These are phyloP conservation scores for Pseudobourletiella spinata DNA, from an alignment of 1,140 invertebrate genomes.

Conservation along the genomic window DNA sequence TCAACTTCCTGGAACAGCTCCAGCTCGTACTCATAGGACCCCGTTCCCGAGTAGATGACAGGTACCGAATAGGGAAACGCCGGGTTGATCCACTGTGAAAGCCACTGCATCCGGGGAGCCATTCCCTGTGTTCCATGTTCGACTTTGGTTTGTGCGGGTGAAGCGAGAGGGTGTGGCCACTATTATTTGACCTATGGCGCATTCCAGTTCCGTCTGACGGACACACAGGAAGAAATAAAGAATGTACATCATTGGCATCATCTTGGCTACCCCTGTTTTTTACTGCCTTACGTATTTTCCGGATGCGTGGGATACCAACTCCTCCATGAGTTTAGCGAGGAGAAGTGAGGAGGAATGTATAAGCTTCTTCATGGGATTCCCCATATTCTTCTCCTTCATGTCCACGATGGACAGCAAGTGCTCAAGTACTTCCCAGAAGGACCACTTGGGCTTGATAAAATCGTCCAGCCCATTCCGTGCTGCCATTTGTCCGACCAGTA, in stretches of 20 bases:
- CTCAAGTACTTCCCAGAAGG: conserved; percentile 74
- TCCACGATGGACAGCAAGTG: conserved; percentile 69
- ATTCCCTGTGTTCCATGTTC: conserved; percentile 94
- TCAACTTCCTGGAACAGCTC: conserved; percentile 76
- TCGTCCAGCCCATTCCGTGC: conserved; percentile 19
- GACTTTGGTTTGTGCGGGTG: conserved; percentile 72
- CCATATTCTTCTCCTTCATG: conserved; percentile 61
- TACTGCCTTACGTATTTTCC: conserved; percentile 50
- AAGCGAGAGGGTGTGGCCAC: conserved; percentile 83
- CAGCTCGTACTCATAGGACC: conserved; percentile 80
- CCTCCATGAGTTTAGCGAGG: conserved; percentile 72
- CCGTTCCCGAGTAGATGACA: conserved; percentile 80
- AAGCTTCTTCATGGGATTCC: conserved; percentile 51
- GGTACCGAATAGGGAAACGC: conserved; percentile 76
- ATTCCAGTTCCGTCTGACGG: conserved; percentile 38
- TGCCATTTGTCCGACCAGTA: conserved; percentile 33
- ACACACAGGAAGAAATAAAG: not conserved
- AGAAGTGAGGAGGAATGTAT: conserved; percentile 78
- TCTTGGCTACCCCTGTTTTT: no score
- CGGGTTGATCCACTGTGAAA: conserved; percentile 81
- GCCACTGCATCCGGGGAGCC: conserved; percentile 94
- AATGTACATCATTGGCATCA: not conserved
- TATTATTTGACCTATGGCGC: conserved; percentile 54
- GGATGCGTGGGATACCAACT: conserved; percentile 71
- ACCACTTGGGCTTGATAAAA: conserved; percentile 44